Evolutionary conservation across 2,888 invertebrate species (phyloP), one percentile per base, ranked within the genome.

Genomic region (Elmis aenea): DNA sequence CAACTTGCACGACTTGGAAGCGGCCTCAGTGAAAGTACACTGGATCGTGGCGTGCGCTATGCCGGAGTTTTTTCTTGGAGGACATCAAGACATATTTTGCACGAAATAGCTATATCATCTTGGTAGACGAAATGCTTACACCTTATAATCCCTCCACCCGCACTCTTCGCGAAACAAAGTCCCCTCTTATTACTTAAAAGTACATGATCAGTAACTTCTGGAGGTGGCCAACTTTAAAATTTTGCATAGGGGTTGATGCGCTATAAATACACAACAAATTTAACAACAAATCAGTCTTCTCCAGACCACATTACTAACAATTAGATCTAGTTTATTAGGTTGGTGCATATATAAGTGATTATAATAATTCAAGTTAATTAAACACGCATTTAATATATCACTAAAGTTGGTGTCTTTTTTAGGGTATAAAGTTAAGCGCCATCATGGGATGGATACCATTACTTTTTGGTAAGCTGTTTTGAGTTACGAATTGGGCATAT

Each of bases 51-150:
- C 33, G 26, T 26, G 33, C 33, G 14, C 33, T 26, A 21, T 20
- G 26, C 20, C 11, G 33, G n/a, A 10, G 26, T 33, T 33, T 33
- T 33, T 33, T 26, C 3, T 4, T 5, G 8, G 14, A 27, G 5
- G 14, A 24, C 38, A 38, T 25, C 33, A 24, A 14, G 22, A 33
- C 21, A 33, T 26, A 33, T 27, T 33, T 38, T 38, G 28, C 38
- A 38, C 38, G 38, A 38, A 38, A 28, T 38, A 16, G 38, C 13
- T 27, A 27, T 26, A 38, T 38, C 24, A 38, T 38, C 38, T 38
- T 33, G 33, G 31, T 11, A 23, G 9, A 32, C 22, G 26, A 6
- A 18, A 6, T 18, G 18, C 18, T 8, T 6, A 18, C 8, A 18
- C n/a, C n/a, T n/a, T n/a, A n/a, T n/a, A 33, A 13, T 26, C 26